Evolutionary conservation across 2,797 vertebrate genomes (phyloP).

Genomic region (Pogonophryne albipinna): DNA sequence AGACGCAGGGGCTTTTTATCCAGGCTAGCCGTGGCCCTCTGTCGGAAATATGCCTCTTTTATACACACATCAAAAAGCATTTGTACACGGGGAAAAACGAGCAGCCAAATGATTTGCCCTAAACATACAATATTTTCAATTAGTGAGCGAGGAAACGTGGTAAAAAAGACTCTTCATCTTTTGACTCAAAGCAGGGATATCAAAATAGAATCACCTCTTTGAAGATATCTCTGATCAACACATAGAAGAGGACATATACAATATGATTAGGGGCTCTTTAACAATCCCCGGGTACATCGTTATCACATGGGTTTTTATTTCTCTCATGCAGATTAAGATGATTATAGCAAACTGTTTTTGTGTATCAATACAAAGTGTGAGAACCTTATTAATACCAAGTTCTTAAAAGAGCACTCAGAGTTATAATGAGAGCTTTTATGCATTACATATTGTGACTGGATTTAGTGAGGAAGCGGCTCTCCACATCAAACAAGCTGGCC

Average conservation of each 20-base stretch:
- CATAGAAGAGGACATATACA: slow-evolving; percentile 49
- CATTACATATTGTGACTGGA: slow-evolving; percentile 94
- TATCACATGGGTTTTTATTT: slow-evolving; percentile 59
- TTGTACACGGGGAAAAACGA: slow-evolving; percentile 45
- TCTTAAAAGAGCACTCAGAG: slow-evolving; percentile 92
- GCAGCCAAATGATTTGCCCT: slow-evolving; percentile 60
- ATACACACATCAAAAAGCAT: slow-evolving; percentile 67
- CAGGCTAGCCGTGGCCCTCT: slow-evolving; percentile 49
- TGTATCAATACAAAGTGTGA: slow-evolving; percentile 70
- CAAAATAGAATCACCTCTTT: slow-evolving; percentile 66
- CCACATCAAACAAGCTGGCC: slow-evolving; percentile 95
- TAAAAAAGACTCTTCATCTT: slow-evolving; percentile 65
- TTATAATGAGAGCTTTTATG: slow-evolving; percentile 96
- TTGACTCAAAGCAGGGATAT: slow-evolving; percentile 57
- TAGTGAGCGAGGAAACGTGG: slow-evolving; percentile 14
- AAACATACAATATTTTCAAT: slow-evolving; percentile 69
- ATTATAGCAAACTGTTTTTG: slow-evolving; percentile 63
- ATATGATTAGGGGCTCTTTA: slow-evolving; percentile 61
- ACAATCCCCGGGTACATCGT: slow-evolving; percentile 56
- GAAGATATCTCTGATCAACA: slow-evolving; percentile 73
- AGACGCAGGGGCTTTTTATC: slow-evolving; percentile 74
- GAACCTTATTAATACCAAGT: slow-evolving; percentile 87
- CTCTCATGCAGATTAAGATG: slow-evolving; percentile 64
- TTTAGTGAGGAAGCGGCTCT: slow-evolving; percentile 92
- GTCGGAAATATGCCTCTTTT: slow-evolving; percentile 55